Percentiles rank a stretch among this genome's conserved stretches.
These are phyloP conservation scores for Drosophila anomelani DNA, from an alignment of 2,888 invertebrate genomes.

Conservation along the genomic window DNA sequence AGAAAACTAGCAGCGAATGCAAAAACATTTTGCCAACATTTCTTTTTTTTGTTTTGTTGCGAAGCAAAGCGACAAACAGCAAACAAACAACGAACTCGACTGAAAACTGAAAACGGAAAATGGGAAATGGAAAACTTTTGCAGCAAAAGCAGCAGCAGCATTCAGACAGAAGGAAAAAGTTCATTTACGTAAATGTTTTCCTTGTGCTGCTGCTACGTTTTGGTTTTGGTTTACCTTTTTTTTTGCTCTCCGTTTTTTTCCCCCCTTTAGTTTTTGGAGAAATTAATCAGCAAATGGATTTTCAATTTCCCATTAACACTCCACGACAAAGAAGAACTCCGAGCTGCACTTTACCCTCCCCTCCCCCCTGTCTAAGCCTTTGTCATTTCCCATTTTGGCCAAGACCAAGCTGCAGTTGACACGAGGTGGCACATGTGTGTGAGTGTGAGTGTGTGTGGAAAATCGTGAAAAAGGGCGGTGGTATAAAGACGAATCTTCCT, in stretches of 20 bases:
- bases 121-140: conserved; percentile 49
- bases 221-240: conserved; percentile 9
- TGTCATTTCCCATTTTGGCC: conserved; percentile 16
- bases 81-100: conserved; percentile 55
- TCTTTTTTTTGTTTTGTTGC: conserved; percentile 11
- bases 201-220: conserved; percentile 40
- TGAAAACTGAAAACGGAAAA: conserved; percentile 51
- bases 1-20: conserved; percentile 58
- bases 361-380: neutral
- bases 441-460: neutral
- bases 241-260: neutral
- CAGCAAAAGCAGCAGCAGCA: conserved; percentile 28
- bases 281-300: conserved; percentile 79
- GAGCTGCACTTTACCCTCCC: conserved; percentile 4
- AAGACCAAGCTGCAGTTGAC: neutral
- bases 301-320: conserved; percentile 78
- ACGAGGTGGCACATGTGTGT: neutral
- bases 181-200: conserved; percentile 75
- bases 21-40: conserved; percentile 60
- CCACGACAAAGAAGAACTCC: conserved; percentile 31
- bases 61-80: conserved; percentile 60
- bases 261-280: conserved; percentile 55
- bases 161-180: conserved; percentile 55
- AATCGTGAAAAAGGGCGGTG: conserved; percentile 20
- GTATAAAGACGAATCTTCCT: conserved; percentile 61